Percentiles rank a stretch among this genome's conserved stretches.
Evolutionary conservation across 2,888 invertebrate species (phyloP).

Genomic region (Limnephilus rhombicus): DNA sequence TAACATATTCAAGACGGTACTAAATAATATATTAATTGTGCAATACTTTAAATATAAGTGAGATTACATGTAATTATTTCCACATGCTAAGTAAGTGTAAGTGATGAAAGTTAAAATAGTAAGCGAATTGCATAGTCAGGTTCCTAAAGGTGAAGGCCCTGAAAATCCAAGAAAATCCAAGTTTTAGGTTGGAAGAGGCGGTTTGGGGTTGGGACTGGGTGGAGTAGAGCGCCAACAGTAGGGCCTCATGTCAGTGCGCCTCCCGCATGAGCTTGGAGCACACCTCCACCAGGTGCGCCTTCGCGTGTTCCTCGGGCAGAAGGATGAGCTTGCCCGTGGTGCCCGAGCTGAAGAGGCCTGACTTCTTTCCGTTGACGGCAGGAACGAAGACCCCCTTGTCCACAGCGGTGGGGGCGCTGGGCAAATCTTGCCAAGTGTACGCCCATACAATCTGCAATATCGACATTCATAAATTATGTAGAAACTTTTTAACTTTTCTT

Average conservation of each 20-base stretch:
- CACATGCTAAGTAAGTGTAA: constrained; percentile 63
- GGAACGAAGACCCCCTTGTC: constrained; percentile 84
- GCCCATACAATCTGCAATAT: constrained; percentile 85
- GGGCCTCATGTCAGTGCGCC: constrained; percentile 74
- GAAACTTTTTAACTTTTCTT: background rate
- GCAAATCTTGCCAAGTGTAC: constrained; percentile 87
- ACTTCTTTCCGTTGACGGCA: constrained; percentile 78
- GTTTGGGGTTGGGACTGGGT: constrained; percentile 69
- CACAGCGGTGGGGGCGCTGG: constrained; percentile 81
- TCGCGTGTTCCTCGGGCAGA: constrained; percentile 75
- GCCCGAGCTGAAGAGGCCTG: constrained; percentile 81
- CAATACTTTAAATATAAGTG: background rate
- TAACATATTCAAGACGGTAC: background rate
- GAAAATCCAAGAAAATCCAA: background rate
- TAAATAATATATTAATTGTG: constrained; percentile 7
- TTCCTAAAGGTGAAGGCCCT: constrained; percentile 39
- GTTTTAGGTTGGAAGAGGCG: constrained; percentile 60
- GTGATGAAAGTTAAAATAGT: constrained; percentile 75
- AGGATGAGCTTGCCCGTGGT: constrained; percentile 81
- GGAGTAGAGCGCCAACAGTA: constrained; percentile 37
- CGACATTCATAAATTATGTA: background rate
- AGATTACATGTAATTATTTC: constrained; percentile 21
- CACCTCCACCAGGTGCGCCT: constrained; percentile 73
- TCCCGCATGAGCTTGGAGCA: constrained; percentile 73
- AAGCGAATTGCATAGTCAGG: constrained; percentile 69